Base-by-base conservation (phyloP, 2,888 invertebrate species). In the Hemaris fuciformis region DNA sequence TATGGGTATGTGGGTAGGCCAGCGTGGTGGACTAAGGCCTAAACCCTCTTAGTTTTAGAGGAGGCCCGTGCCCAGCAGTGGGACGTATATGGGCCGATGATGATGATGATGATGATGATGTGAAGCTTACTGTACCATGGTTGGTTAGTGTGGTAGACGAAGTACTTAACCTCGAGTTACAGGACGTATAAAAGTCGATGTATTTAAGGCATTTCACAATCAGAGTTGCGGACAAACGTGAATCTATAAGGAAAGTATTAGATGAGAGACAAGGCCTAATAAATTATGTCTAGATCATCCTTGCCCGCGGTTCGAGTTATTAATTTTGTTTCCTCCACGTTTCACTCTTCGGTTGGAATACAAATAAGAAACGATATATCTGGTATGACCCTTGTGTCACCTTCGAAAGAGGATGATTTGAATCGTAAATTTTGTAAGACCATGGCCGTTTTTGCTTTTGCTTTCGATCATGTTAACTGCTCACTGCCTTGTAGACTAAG, bases 361-460 rank as follows among this genome's bases (percentile, higher is more conserved):
- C 61, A 22, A 61, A 61, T 57, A 23, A 57, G 53, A 13, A 4
- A 10, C 34, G 34, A 46, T 57, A 31, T 18, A 57, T 57, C 61
- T 42, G 25, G 4, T 34, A 34, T 61, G 61, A 61, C 61, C 61
- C 46, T 38, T 46, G 23, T 22, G 34, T 45, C 34, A 10, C 61
- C 61, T 61, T 61, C 61, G 23, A 25, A 23, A 57, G n/a, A 45
- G 22, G 31, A 61, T 45, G 61, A 25, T 45, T 57, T 38, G 61
- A 57, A 61, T 61, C 45, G 15, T 34, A 57, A 61, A 57, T 38
- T 34, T 22, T 20, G 23, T 10, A 45, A 57, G 45, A 45, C 46
- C 46, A 34, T 42, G 57, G 43, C 41, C 20, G 27, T 53, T 61
- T 34, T 42, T 27, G 18, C 45, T 42, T 23, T 18, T 34, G 10